Conservation (phyloP, 2,888 invertebrate species). For the Vannuccia rotundouncinata region DNA sequence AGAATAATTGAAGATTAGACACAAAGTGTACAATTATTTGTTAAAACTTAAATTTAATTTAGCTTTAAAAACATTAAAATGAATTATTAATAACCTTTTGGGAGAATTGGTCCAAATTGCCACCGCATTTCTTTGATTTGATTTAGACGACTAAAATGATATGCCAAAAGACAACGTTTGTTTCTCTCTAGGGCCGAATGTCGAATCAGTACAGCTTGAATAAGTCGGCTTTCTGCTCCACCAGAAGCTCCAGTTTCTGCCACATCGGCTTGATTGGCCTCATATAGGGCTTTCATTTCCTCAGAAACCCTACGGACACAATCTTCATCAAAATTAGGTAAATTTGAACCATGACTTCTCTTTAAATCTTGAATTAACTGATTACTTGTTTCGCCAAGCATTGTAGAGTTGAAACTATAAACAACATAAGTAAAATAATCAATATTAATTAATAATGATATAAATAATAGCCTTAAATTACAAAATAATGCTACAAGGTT, state of each 20-base stretch:
- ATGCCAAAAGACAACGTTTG: conserved; percentile 73
- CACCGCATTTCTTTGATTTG: conserved; percentile 79
- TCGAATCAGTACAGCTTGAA: conserved; percentile 72
- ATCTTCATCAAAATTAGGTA: conserved; percentile 65
- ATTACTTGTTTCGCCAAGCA: neutral
- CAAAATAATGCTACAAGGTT: too few relatives aligned
- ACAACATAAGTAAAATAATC: too few relatives aligned
- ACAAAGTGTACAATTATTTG: too few relatives aligned
- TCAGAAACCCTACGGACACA: conserved; percentile 73
- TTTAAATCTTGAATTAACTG: conserved; percentile 17
- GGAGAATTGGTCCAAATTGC: conserved; percentile 88
- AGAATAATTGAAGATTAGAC: too few relatives aligned
- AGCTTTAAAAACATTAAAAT: too few relatives aligned
- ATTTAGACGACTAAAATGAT: conserved; percentile 69
- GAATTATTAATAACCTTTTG: conserved; percentile 58
- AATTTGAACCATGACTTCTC: neutral
- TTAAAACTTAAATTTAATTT: too few relatives aligned
- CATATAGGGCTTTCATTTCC: conserved; percentile 75
- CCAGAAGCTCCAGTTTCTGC: conserved; percentile 18
- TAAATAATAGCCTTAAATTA: too few relatives aligned
- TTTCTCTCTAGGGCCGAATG: conserved; percentile 80
- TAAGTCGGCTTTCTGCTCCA: conserved; percentile 49
- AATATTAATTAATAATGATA: too few relatives aligned
- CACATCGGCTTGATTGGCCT: conserved; percentile 73
- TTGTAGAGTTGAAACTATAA: too few relatives aligned